Evolutionary conservation across 2,113 vertebrate species (phyloP).

Genomic region (Nicator chloris): DNA sequence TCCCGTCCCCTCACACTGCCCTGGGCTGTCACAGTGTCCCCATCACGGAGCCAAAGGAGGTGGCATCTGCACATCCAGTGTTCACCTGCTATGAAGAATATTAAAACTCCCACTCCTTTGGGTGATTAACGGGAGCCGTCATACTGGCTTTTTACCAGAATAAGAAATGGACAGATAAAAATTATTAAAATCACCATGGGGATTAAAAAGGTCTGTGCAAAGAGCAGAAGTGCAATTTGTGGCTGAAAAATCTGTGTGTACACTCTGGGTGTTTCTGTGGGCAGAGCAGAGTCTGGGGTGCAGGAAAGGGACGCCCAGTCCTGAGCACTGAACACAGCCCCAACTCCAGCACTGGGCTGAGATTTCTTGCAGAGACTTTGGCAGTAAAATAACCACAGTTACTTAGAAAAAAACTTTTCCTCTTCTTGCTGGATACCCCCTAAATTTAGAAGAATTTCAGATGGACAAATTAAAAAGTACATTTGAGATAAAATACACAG

Average conservation of each 20-base stretch:
- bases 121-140: fast-evolving
- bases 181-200: fast-evolving
- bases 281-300: neutral
- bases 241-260: neutral
- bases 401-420: neutral
- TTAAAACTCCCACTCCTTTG: neutral
- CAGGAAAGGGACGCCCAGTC: neutral
- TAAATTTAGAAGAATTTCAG: slow-evolving; percentile 26
- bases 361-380: neutral
- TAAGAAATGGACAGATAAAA: neutral
- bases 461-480: slow-evolving; percentile 40
- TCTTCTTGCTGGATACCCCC: neutral
- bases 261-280: neutral
- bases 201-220: neutral
- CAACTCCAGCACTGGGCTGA: neutral
- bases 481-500: slow-evolving; percentile 22
- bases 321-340: neutral
- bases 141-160: neutral
- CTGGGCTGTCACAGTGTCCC: neutral
- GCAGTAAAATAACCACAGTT: neutral
- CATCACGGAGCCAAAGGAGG: neutral
- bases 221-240: neutral
- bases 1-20: neutral
- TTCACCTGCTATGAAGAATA: neutral
- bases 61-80: neutral